Conservation (phyloP, 2,888 invertebrate species). For the Oscheius sp. region DNA sequence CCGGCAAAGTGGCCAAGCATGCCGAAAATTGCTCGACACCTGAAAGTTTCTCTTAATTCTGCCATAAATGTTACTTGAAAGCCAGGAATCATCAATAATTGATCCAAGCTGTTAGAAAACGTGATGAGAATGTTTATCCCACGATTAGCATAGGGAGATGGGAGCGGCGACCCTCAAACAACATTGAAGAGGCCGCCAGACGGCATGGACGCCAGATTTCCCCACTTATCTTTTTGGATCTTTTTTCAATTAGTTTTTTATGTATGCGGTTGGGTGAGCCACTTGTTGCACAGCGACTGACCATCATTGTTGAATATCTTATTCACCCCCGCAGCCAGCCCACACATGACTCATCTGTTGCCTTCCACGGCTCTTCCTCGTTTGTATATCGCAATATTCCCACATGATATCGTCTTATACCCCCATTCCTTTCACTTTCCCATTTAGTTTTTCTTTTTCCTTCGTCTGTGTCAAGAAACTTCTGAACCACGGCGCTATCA, state of each 20-base stretch:
- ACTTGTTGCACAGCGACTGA: neutral
- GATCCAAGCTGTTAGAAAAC: neutral
- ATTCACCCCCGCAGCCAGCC: constrained; percentile 4
- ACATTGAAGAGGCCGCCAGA: constrained; percentile 34
- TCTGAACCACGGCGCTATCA: constrained; percentile 2
- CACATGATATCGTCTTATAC: too few relatives aligned
- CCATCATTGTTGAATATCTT: constrained; percentile 8
- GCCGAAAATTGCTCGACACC: too few relatives aligned
- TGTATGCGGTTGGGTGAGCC: neutral
- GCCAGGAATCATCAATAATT: neutral
- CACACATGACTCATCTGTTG: neutral
- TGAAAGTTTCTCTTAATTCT: too few relatives aligned
- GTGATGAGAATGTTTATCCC: constrained; percentile 30
- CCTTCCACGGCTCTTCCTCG: too few relatives aligned
- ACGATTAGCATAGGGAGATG: constrained; percentile 36
- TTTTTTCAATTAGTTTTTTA: neutral
- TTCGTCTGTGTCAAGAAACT: neutral
- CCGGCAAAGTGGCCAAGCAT: too few relatives aligned
- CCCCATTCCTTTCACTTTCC: too few relatives aligned
- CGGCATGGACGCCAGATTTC: constrained; percentile 15
- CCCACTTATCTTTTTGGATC: constrained; percentile 10
- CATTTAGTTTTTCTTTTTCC: neutral
- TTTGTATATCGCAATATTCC: too few relatives aligned
- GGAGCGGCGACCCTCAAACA: constrained; percentile 36
- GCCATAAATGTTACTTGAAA: neutral